Base-by-base conservation (phyloP, 2,888 invertebrate genomes). In the Epiblema foenella region DNA sequence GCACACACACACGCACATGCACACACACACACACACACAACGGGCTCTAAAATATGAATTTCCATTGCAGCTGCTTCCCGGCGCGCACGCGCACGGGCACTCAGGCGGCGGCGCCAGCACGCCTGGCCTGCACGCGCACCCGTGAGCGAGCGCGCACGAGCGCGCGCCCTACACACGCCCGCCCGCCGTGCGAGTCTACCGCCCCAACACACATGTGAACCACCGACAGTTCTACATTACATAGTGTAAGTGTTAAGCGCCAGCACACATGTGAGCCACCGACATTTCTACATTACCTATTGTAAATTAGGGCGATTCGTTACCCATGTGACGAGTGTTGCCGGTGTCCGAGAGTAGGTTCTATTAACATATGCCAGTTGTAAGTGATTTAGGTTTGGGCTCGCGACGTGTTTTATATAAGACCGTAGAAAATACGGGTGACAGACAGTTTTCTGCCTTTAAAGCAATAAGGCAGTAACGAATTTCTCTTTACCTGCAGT, bases 121-220 rank as follows among this genome's bases (percentile, higher is more conserved):
- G 83, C 81, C 60, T 11, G 87, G 89, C 9, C 78, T 85, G 67
- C 80, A 83, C 75, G 86, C 89, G 71, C 88, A 82, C 82, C 79
- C 87, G 83, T 60, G 60, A 60, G 87, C 12, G 78, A 84, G 65
- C 80, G 83, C 75, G 86, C 88, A 69, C 87, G 81, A 82, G 78
- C 87, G 83, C 78, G 56, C 66, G 76, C 77, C 68, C 24, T 68
- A 76, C 74, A 72, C 71, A 73, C 73, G 68, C 75, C 71, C 73
- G 72, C 68, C 77, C 73, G 74, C 73, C 24, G 24, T 24, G 24
- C 24, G 2, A 24, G 24, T 4, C 24, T 4, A 4, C 24, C 24
- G 24, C 1, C 24, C 24, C n/a, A n/a, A n/a, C n/a, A n/a, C n/a
- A n/a, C n/a, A n/a, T n/a, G n/a, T n/a, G n/a, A n/a, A n/a, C n/a